Base-by-base conservation (phyloP, 2,888 invertebrate genomes). In the Harpagoxenus sublaevis region DNA sequence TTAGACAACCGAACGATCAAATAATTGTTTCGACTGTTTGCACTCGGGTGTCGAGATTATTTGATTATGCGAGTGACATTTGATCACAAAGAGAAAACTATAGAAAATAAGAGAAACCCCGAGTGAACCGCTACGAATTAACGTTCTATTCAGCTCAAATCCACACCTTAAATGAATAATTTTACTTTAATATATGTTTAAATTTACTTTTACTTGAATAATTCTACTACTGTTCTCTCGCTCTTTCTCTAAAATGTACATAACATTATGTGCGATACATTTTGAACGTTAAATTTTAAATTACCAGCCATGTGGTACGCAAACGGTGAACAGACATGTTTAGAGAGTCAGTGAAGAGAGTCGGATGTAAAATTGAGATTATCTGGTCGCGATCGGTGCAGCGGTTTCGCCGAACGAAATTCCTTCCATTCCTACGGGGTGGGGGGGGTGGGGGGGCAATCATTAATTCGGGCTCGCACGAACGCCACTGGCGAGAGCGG, bases 11-110 rank as follows among this genome's bases (percentile, higher is more conserved):
- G 45, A 57, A 57, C 28, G 57, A 57, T 10, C 45, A 70, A 78
- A 70, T 78, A 78, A 78, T 78, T 68, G 78, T 31, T 15, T 45
- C 45, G 10, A 45, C 31, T 78, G 57, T 78, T 78, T 78, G 70
- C 57, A 55, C 42, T 35, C 10, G 45, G 45, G 45, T 39, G 55
- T 28, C 45, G 23, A 31, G n/a, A 68, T 55, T 55, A 70, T 45
- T 78, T 78, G 57, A 70, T 45, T 55, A 23, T 15, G 9, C 2
- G n/a, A 45, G 4, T 45, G 15, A 45, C 55, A 15, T 55, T 55
- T 55, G 12, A 28, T 77, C 28, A 10, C 12, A 57, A 66, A 42
- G 42, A 12, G 55, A 68, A n/a, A 45, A 4, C 28, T 18, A 23
- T 51, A 10, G 28, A 31, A n/a, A 15, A 23, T 23, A 23, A 23